Percentiles rank a stretch among this genome's conserved stretches.
Evolutionary conservation across 2,797 vertebrate genomes (phyloP).

Genomic region (Neostethus bicornis): DNA sequence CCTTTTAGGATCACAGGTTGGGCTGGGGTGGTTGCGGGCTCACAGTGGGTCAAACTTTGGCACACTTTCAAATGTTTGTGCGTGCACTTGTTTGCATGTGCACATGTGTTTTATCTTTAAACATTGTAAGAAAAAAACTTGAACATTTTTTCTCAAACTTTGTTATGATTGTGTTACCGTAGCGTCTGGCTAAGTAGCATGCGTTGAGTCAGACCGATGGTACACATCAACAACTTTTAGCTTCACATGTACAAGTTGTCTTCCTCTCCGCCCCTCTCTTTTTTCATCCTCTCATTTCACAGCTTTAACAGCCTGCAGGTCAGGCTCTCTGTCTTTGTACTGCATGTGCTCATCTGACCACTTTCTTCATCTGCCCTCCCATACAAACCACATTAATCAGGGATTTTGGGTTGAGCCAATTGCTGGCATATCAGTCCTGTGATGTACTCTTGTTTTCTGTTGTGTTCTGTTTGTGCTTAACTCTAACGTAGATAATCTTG

Average conservation of each 20-base stretch:
- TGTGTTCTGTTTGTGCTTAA: constrained; percentile 69
- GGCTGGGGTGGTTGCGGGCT: constrained; percentile 61
- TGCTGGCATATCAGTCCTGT: constrained; percentile 47
- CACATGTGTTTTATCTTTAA: constrained; percentile 53
- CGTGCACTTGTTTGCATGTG: constrained; percentile 48
- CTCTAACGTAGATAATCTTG: constrained; percentile 62
- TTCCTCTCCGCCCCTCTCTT: background rate
- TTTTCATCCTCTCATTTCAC: constrained; percentile 28
- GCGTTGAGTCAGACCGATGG: constrained; percentile 62
- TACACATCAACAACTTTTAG: constrained; percentile 46
- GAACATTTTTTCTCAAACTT: constrained; percentile 56
- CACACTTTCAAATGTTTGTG: constrained; percentile 68
- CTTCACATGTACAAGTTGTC: constrained; percentile 28
- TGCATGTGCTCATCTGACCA: constrained; percentile 76
- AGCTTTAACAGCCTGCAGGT: constrained; percentile 46
- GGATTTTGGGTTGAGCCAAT: constrained; percentile 32
- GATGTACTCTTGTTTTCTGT: constrained; percentile 69
- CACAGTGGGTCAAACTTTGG: constrained; percentile 61
- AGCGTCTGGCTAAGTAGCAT: constrained; percentile 55
- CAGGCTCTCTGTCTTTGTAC: constrained; percentile 53
- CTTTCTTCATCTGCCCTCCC: constrained; percentile 36
- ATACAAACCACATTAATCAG: constrained; percentile 52
- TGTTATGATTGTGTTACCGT: constrained; percentile 57
- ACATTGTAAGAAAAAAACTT: constrained; percentile 54
- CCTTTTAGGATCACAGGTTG: constrained; percentile 64